Percentiles rank a stretch among this genome's conserved stretches.
Conservation (phyloP, 2,888 invertebrate genomes). For the Ferdinandea cuprea region DNA sequence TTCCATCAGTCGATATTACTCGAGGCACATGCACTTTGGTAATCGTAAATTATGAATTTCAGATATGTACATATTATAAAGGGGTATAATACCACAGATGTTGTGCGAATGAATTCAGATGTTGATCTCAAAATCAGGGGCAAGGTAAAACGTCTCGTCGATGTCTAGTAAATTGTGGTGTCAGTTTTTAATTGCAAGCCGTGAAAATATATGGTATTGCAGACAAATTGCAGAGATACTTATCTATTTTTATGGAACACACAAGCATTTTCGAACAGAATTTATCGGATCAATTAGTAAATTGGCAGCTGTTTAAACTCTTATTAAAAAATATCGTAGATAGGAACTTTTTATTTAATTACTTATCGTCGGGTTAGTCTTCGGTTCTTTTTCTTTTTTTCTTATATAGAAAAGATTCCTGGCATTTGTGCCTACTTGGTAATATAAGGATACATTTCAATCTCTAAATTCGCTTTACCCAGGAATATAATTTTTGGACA, state of each 20-base stretch:
- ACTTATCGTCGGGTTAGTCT: too few relatives aligned
- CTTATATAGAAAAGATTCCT: too few relatives aligned
- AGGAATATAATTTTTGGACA: too few relatives aligned
- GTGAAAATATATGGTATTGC: neutral
- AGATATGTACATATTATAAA: too few relatives aligned
- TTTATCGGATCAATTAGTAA: neutral
- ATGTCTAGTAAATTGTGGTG: conserved; percentile 17
- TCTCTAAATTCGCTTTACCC: too few relatives aligned
- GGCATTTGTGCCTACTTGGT: too few relatives aligned
- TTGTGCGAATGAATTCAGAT: neutral
- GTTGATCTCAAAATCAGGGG: conserved; percentile 12
- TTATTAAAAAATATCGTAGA: too few relatives aligned
- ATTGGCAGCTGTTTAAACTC: conserved; percentile 4
- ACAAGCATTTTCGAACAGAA: neutral
- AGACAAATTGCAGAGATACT: conserved; percentile 13
- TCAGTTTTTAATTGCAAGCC: neutral
- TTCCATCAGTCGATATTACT: too few relatives aligned
- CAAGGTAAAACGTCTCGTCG: conserved; percentile 29
- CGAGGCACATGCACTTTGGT: too few relatives aligned
- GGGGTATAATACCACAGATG: neutral
- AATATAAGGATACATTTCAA: too few relatives aligned
- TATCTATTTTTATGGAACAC: neutral
- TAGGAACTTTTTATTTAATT: too few relatives aligned
- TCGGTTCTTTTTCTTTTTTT: neutral
- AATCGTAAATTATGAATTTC: too few relatives aligned